phyloP scores from a whole-genome alignment of 2,797 vertebrate species.

The Euphonia xanthogaster region DNA sequence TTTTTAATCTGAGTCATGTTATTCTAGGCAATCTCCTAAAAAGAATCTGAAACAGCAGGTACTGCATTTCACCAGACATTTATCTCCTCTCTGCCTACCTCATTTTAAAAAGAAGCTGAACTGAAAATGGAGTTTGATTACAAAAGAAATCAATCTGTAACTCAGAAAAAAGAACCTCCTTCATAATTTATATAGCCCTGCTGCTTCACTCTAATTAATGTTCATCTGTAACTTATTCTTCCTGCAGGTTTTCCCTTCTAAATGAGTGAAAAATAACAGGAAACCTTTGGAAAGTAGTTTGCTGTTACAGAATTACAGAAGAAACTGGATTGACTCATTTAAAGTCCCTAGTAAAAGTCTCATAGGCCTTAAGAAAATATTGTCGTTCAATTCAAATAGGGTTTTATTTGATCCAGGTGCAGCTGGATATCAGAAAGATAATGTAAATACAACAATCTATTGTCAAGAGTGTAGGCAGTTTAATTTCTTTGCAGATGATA shows the following conservation, averaged over 20 bases:
- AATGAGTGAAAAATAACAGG: slow-evolving; percentile 3
- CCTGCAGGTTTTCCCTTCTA: neutral
- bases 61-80: neutral
- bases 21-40: neutral
- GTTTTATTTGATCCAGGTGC: slow-evolving; percentile 51
- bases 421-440: slow-evolving; percentile 15
- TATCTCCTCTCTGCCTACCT: neutral
- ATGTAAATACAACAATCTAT: slow-evolving; percentile 32
- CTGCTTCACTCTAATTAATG: slow-evolving; percentile 46
- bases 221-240: slow-evolving; percentile 25
- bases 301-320: neutral
- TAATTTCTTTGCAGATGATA: slow-evolving; percentile 44
- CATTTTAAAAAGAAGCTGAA: neutral
- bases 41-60: neutral
- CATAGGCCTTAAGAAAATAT: slow-evolving; percentile 30
- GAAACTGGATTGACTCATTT: neutral
- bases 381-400: slow-evolving; percentile 15
- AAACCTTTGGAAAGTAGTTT: slow-evolving; percentile 13
- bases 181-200: slow-evolving; percentile 21
- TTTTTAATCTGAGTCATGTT: neutral
- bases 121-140: slow-evolving; percentile 12
- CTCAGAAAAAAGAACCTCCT: slow-evolving; percentile 12
- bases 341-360: neutral
- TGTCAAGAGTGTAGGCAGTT: neutral
- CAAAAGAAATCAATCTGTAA: slow-evolving; percentile 17